Conservation (phyloP, 2,888 invertebrate species). For the Xylota sylvarum region DNA sequence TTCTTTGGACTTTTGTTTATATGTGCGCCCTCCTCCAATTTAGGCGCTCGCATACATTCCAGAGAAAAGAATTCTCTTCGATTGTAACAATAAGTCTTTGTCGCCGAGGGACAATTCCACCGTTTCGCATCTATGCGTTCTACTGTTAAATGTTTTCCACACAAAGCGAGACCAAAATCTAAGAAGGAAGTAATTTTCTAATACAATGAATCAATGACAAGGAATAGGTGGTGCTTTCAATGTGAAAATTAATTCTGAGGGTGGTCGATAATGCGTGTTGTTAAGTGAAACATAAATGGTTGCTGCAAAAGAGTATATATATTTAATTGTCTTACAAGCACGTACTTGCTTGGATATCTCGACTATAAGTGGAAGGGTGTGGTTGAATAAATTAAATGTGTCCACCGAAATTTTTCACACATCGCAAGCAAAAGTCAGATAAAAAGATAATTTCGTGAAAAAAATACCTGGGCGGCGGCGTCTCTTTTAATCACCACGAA, state of each 20-base stretch:
- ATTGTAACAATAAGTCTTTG: slow-evolving; percentile 76
- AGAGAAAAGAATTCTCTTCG: slow-evolving; percentile 52
- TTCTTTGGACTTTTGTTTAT: slow-evolving; percentile 46
- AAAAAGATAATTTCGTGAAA: slow-evolving; percentile 23
- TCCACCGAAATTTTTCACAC: background rate
- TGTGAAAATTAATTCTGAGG: slow-evolving; percentile 24
- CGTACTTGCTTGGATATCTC: no score
- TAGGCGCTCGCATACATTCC: slow-evolving; percentile 37
- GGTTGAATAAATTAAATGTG: background rate
- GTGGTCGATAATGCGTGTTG: slow-evolving; percentile 26
- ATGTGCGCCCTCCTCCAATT: slow-evolving; percentile 31
- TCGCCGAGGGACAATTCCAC: slow-evolving; percentile 68
- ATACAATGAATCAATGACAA: slow-evolving; percentile 68
- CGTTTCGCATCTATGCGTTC: slow-evolving; percentile 51
- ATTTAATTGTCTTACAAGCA: no score
- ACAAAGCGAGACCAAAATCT: slow-evolving; percentile 28
- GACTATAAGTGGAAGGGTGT: slow-evolving; percentile 37
- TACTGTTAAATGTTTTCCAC: slow-evolving; percentile 4
- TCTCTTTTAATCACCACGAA: slow-evolving; percentile 41
- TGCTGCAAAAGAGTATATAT: slow-evolving; percentile 2
- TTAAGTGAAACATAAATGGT: slow-evolving; percentile 1
- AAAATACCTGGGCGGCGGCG: slow-evolving; percentile 33
- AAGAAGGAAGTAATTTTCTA: slow-evolving; percentile 71
- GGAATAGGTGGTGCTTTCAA: slow-evolving; percentile 24
- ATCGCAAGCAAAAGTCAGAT: background rate